phyloP scores from a whole-genome alignment of 2,113 vertebrate genomes.

The Miniopterus natalensis region DNA sequence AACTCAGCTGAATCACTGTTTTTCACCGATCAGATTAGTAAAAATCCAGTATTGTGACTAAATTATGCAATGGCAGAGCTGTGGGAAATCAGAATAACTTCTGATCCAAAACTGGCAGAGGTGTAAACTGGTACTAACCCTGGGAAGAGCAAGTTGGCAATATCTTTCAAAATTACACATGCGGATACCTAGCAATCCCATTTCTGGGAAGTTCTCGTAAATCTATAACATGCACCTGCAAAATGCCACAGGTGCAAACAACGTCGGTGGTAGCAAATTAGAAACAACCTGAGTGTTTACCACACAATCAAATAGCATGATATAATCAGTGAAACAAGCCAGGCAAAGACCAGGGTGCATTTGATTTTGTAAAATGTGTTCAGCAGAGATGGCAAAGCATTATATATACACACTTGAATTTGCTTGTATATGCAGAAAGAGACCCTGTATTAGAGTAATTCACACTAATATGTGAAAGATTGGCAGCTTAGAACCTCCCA shows the following conservation, averaged over 20 bases:
- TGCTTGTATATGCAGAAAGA: neutral
- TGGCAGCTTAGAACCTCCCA: neutral
- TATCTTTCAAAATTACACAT: constrained; percentile 14
- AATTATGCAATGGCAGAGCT: neutral
- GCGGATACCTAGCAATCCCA: neutral
- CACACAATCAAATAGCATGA: rapidly evolving
- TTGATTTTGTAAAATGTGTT: neutral
- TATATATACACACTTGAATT: no score
- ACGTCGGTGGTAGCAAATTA: neutral
- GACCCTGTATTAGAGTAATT: constrained; percentile 21
- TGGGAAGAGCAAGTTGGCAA: neutral
- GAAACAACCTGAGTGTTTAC: neutral
- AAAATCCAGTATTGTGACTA: neutral
- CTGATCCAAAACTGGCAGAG: neutral
- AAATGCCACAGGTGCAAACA: neutral
- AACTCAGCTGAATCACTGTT: neutral
- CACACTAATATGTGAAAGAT: neutral
- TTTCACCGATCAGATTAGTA: constrained; percentile 60
- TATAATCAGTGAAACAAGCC: neutral
- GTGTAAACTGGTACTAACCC: neutral
- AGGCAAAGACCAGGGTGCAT: no score
- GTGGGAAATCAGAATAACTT: constrained; percentile 18
- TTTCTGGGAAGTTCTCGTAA: neutral
- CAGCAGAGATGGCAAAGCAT: neutral
- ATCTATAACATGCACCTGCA: neutral